Conservation (phyloP, 37 sponge, comb jelly and placozoan species). For the Haliclona indistincta region DNA sequence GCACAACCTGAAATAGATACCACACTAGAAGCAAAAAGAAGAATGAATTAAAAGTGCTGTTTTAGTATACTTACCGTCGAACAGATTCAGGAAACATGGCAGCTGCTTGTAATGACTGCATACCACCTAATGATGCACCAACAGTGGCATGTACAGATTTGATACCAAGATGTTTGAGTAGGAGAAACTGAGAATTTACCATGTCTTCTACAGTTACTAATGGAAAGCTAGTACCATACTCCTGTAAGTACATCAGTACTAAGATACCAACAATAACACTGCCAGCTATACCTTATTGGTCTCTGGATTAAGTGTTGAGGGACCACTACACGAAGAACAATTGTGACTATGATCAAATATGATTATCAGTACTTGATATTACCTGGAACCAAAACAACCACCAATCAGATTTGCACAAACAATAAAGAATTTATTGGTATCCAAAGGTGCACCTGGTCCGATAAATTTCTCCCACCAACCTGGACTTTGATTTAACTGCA, state of each 20-base stretch:
- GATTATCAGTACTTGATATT: not conserved
- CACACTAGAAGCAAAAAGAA: conserved; percentile 23
- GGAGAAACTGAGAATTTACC: conserved; percentile 58
- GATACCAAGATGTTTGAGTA: conserved; percentile 71
- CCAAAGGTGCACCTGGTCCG: conserved; percentile 70
- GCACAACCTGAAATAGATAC: conserved; percentile 64
- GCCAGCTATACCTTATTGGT: conserved; percentile 29
- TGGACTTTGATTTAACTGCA: conserved; percentile 58
- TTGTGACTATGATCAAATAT: not conserved
- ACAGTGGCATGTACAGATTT: conserved; percentile 60
- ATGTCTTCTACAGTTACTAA: conserved; percentile 72
- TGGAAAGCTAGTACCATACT: conserved; percentile 76
- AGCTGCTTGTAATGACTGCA: conserved; percentile 68
- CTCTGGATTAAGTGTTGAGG: conserved; percentile 41
- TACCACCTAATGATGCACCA: conserved; percentile 76
- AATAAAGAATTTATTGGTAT: conserved; percentile 79
- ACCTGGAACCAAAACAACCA: conserved; percentile 81
- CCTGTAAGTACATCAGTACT: too few species aligned
- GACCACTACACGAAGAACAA: conserved; percentile 38
- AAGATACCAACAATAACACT: too few species aligned
- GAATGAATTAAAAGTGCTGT: not conserved
- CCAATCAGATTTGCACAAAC: conserved; percentile 69
- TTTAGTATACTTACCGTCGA: conserved; percentile 29
- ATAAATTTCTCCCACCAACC: conserved; percentile 92
- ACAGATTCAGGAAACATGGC: conserved; percentile 73